Evolutionary conservation across 2,888 invertebrate species (phyloP).

Genomic region (Rhodophaea formosa): DNA sequence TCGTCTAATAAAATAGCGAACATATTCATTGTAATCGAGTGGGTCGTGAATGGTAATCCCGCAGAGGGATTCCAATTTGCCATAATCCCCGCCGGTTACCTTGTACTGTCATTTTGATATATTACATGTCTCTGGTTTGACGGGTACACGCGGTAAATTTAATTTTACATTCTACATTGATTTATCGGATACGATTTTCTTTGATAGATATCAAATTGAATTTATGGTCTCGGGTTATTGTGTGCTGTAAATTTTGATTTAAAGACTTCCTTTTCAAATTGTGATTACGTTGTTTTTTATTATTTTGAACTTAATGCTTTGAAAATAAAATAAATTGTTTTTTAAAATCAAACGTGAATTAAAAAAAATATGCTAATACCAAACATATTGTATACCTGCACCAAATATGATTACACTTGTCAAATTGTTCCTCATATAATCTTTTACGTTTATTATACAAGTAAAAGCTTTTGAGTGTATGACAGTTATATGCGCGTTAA

Average conservation of each 20-base stretch:
- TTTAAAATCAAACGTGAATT: too few relatives aligned
- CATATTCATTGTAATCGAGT: constrained; percentile 16
- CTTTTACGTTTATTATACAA: too few relatives aligned
- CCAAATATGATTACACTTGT: too few relatives aligned
- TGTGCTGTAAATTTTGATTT: too few relatives aligned
- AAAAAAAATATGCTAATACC: too few relatives aligned
- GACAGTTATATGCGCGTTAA: neutral
- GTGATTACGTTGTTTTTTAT: too few relatives aligned
- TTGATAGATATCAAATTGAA: neutral
- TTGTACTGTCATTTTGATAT: constrained; percentile 12
- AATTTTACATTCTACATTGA: constrained; percentile 6
- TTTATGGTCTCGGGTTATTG: neutral
- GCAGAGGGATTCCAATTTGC: constrained; percentile 15
- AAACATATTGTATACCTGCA: too few relatives aligned
- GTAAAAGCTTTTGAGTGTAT: too few relatives aligned
- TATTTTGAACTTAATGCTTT: too few relatives aligned
- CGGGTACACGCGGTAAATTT: constrained; percentile 9
- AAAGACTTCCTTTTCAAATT: too few relatives aligned
- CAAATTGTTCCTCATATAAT: too few relatives aligned
- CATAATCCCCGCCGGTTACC: constrained; percentile 11
- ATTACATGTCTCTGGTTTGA: constrained; percentile 17
- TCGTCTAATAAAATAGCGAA: neutral
- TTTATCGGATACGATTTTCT: neutral
- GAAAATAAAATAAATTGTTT: too few relatives aligned
- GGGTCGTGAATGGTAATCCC: constrained; percentile 11